These are phyloP conservation scores for Archocentrus centrarchus DNA, from an alignment of 2,113 vertebrate species.

Conservation along the genomic window DNA sequence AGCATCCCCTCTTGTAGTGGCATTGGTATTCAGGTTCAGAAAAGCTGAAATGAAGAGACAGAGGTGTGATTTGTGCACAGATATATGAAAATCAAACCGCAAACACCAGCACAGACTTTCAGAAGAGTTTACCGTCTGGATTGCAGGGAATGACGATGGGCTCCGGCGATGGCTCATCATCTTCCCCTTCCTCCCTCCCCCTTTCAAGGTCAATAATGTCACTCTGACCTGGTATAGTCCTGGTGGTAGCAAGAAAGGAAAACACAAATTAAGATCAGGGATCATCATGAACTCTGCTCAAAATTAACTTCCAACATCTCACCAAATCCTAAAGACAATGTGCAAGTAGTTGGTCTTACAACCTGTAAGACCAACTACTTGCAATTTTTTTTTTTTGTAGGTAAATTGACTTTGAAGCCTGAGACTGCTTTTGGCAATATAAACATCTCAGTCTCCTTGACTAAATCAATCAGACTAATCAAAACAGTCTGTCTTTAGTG, in stretches of 20 bases:
- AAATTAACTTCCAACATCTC: neutral
- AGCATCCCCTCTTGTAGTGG: constrained; percentile 82
- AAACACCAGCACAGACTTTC: neutral
- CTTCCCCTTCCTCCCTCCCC: constrained; percentile 35
- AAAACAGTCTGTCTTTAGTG: neutral
- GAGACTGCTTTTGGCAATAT: neutral
- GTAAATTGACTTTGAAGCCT: neutral
- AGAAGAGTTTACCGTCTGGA: constrained; percentile 70
- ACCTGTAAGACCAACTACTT: neutral
- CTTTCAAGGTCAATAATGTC: constrained; percentile 59
- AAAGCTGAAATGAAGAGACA: constrained; percentile 63
- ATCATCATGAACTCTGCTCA: neutral
- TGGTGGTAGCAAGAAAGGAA: constrained; percentile 42
- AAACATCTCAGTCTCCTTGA: neutral
- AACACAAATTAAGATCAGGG: neutral
- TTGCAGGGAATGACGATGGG: constrained; percentile 47
- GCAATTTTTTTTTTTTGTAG: neutral
- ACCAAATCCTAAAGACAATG: neutral
- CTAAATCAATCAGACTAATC: neutral
- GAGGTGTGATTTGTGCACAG: neutral
- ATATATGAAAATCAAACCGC: accelerated
- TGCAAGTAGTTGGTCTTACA: neutral
- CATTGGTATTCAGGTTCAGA: constrained; percentile 82
- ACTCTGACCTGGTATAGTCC: constrained; percentile 54
- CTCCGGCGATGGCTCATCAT: constrained; percentile 10